These are phyloP conservation scores for Lepus timidus DNA, from an alignment of 2,113 vertebrate species.

Conservation along the genomic window DNA sequence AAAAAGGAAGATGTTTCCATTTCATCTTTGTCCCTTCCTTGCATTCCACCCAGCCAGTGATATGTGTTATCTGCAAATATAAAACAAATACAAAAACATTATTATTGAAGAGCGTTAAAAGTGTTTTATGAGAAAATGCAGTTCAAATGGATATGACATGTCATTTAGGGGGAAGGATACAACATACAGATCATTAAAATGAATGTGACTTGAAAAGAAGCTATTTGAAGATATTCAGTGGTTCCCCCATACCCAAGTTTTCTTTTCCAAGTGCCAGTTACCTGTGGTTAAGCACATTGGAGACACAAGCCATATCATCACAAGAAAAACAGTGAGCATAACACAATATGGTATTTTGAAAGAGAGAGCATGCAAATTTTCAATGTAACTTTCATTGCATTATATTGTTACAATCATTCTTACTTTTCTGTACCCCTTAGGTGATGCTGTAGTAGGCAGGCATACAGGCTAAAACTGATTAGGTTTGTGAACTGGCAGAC, in stretches of 20 bases:
- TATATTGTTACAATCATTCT: too few relatives aligned
- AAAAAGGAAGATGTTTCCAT: slow-evolving; percentile 91
- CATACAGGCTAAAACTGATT: too few relatives aligned
- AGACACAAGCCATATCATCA: background rate
- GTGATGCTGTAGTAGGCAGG: background rate
- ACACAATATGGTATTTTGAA: background rate
- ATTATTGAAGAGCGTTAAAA: background rate
- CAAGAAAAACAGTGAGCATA: background rate
- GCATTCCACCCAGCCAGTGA: slow-evolving; percentile 91
- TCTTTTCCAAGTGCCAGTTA: background rate
- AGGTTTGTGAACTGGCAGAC: too few relatives aligned
- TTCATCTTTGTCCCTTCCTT: slow-evolving; percentile 92
- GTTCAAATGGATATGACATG: background rate
- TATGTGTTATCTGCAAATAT: slow-evolving; percentile 76
- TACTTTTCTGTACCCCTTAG: background rate
- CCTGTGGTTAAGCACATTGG: background rate
- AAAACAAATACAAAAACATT: slow-evolving; percentile 24
- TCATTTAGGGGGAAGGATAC: background rate
- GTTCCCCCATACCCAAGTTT: background rate
- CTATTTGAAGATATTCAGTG: background rate
- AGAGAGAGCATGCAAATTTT: background rate
- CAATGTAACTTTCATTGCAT: background rate
- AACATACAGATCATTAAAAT: background rate
- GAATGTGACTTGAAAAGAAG: background rate
- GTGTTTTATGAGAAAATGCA: background rate